Conservation (phyloP, 2,888 invertebrate species). For the Halictus ligatus region DNA sequence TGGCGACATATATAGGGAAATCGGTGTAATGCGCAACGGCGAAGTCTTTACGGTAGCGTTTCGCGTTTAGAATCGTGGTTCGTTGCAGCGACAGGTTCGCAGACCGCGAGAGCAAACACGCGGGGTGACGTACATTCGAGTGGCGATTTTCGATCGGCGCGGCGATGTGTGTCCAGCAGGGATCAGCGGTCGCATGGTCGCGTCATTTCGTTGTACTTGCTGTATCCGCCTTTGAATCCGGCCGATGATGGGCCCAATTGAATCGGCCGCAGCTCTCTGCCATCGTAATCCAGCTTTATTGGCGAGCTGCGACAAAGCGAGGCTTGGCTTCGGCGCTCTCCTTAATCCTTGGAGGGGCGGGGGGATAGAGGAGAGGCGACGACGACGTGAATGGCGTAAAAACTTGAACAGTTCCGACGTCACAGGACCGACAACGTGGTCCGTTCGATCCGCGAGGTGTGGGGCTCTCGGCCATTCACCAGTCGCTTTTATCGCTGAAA, state of each 20-base stretch:
- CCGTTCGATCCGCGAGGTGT: slow-evolving; percentile 57
- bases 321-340: slow-evolving; percentile 54
- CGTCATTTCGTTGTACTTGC: slow-evolving; percentile 6
- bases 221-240: slow-evolving; percentile 31
- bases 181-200: background rate
- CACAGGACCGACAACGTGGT: slow-evolving; percentile 35
- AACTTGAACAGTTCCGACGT: slow-evolving; percentile 66
- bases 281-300: slow-evolving; percentile 64
- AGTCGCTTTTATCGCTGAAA: slow-evolving; percentile 69
- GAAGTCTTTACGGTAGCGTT: background rate
- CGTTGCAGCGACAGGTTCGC: background rate
- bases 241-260: slow-evolving; percentile 46
- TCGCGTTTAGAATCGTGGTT: background rate
- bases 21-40: background rate
- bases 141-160: slow-evolving; percentile 7
- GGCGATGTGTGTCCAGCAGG: slow-evolving; percentile 7
- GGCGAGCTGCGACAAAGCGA: slow-evolving; percentile 58
- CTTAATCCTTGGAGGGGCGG: slow-evolving; percentile 51
- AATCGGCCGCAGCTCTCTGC: slow-evolving; percentile 39
- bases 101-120: slow-evolving; percentile 16
- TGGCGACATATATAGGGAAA: no score
- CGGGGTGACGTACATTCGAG: background rate
- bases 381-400: slow-evolving; percentile 64
- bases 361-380: no score
- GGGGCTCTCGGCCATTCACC: slow-evolving; percentile 67